Percentiles rank a stretch among this genome's conserved stretches.
These are phyloP conservation scores for Cebus imitator DNA, from an alignment of 2,113 vertebrate genomes.

Conservation along the genomic window DNA sequence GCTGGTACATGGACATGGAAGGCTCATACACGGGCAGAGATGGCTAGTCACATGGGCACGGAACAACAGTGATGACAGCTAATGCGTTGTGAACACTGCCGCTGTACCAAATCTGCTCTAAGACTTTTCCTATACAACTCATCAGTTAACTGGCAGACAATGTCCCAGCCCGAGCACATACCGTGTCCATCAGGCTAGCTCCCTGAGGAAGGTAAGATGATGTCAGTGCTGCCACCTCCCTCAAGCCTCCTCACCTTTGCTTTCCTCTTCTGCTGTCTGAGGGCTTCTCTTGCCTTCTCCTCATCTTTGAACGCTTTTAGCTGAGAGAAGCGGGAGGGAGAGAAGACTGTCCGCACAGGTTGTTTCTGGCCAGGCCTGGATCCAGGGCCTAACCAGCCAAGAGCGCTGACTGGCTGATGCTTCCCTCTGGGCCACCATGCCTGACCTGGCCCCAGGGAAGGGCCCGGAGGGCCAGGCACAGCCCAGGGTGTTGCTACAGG, in stretches of 20 bases:
- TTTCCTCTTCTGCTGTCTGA: conserved; percentile 93
- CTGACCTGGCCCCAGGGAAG: not conserved
- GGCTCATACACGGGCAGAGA: not conserved
- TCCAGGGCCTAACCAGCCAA: too few relatives aligned
- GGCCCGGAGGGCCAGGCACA: not conserved
- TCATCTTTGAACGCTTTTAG: conserved; percentile 93
- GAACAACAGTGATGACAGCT: not conserved
- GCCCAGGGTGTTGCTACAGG: not conserved
- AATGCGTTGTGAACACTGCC: not conserved
- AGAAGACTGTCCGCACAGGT: not conserved
- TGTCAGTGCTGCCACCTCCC: not conserved
- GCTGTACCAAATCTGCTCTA: not conserved
- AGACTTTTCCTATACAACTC: not conserved
- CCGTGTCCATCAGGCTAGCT: not conserved
- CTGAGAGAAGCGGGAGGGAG: conserved; percentile 76
- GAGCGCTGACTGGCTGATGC: not conserved
- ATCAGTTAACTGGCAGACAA: not conserved
- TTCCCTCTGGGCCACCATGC: not conserved
- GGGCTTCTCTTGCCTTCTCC: conserved; percentile 93
- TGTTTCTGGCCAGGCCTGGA: not conserved
- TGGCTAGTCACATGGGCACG: not conserved
- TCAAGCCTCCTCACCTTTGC: conserved; percentile 85
- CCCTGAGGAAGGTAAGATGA: not conserved
- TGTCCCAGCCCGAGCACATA: not conserved
- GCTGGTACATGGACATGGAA: too few relatives aligned